Evolutionary conservation across 2,797 vertebrate species (phyloP).

Genomic region (Steatocranus sp.): DNA sequence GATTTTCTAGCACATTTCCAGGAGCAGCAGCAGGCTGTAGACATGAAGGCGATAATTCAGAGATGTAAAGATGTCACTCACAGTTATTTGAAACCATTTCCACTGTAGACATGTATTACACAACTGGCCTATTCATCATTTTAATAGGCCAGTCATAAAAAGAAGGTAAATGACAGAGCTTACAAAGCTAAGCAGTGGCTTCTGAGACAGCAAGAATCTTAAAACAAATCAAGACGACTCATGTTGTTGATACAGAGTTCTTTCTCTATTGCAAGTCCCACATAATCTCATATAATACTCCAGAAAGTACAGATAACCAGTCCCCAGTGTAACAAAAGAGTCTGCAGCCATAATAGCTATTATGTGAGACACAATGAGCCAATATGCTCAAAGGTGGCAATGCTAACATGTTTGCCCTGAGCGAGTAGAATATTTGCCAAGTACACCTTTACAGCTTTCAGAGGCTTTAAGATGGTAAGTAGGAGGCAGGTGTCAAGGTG

Average conservation of each 20-base stretch:
- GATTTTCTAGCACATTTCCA: slow-evolving; percentile 1
- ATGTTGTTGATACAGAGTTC: neutral
- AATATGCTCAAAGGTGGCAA: neutral
- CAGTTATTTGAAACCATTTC: slow-evolving; percentile 45
- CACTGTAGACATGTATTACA: slow-evolving; percentile 34
- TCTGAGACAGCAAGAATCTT: neutral
- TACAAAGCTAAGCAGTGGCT: neutral
- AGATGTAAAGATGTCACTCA: slow-evolving; percentile 40
- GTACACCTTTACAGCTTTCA: neutral
- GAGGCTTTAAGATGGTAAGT: neutral
- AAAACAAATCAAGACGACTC: neutral
- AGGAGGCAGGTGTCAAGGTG: neutral
- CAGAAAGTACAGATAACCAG: neutral
- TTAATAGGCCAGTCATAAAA: slow-evolving; percentile 34
- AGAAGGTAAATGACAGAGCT: slow-evolving; percentile 5
- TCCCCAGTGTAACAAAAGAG: neutral
- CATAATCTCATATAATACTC: neutral
- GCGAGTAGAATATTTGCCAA: neutral
- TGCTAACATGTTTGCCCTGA: neutral
- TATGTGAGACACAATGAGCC: neutral
- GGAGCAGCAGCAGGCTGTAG: neutral
- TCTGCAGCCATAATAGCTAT: neutral
- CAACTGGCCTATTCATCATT: slow-evolving; percentile 32
- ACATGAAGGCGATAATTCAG: slow-evolving; percentile 45
- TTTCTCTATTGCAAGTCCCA: neutral